phyloP scores from a whole-genome alignment of 2,888 invertebrate species.

The Pediacus dermestoides region DNA sequence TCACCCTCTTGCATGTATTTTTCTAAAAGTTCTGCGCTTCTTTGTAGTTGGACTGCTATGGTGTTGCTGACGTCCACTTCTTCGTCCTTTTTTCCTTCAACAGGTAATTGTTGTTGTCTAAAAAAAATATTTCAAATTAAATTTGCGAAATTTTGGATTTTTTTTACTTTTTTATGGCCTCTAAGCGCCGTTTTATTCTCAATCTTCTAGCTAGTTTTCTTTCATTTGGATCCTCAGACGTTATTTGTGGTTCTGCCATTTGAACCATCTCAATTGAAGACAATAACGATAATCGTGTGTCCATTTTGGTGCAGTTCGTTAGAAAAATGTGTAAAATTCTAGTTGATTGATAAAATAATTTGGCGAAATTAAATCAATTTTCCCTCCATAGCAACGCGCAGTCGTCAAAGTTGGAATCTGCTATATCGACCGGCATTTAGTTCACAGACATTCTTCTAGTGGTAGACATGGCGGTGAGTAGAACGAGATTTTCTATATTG shows the following conservation, averaged over 20 bases:
- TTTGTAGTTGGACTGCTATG: slow-evolving; percentile 63
- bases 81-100: slow-evolving; percentile 27
- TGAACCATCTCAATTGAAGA: no score
- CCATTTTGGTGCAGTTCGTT: no score
- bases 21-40: slow-evolving; percentile 62
- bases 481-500: slow-evolving; percentile 21
- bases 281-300: no score
- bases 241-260: slow-evolving; percentile 60
- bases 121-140: slow-evolving; percentile 7
- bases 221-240: slow-evolving; percentile 63
- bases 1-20: slow-evolving; percentile 65
- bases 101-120: slow-evolving; percentile 23
- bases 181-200: slow-evolving; percentile 62
- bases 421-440: slow-evolving; percentile 8
- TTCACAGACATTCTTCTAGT: slow-evolving; percentile 32
- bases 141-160: neutral
- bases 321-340: no score
- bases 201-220: slow-evolving; percentile 66
- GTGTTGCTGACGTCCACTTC: slow-evolving; percentile 55
- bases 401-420: slow-evolving; percentile 4
- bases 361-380: slow-evolving; percentile 38
- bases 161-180: slow-evolving; percentile 56
- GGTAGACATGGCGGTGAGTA: slow-evolving; percentile 46
- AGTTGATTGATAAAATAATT: no score
- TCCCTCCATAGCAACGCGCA: slow-evolving; percentile 32